Base-by-base conservation (phyloP, 2,113 vertebrate genomes). In the Mugil cephalus region DNA sequence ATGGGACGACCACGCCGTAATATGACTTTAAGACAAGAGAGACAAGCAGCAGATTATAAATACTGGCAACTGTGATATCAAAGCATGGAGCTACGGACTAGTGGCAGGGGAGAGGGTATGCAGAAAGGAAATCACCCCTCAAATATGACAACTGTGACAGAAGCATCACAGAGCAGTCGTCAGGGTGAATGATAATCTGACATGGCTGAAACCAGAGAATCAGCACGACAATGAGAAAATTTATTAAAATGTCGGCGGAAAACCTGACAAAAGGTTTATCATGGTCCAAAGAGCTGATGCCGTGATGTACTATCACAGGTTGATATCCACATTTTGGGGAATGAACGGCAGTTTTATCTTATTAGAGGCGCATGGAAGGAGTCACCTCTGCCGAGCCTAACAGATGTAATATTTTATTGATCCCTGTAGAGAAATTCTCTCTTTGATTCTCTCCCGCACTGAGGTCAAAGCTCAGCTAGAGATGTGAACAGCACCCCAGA, bases 371-470 rank as follows among this genome's bases (percentile, higher is more conserved):
- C 69, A 34, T 12, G 43, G 19, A 40, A 40, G 11, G 40, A 36
- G 53, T 72, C 66, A 77, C 85, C 74, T 86, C 72, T 74, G 21
- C 35, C 5, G 61, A 72, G 40, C 52, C 51, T n/a, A 58, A 80
- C 83, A 89, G 79, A 67, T 85, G 83, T 74, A 52, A 84, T 70
- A 75, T 77, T 79, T 79, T 80, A 86, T 85, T 42, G 83, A 88
- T 88, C 83, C 72, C 79, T 12, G 69, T 64, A 82, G 79, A 83
- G 64, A 77, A 21, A 77, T 72, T 52, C 35, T 42, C 45, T 64
- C n/a, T 64, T 56, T 17, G 45, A 64, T 47, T 64, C 19, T 63
- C 60, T 77, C 48, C 59, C 42, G 77, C 53, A 11, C 21, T 30
- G 52, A 70, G 82, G 86, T 82, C 64, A 75, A 66, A 73, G 66